These are phyloP conservation scores for Sebastes diploproa DNA, from an alignment of 2,797 vertebrate species.

Conservation along the genomic window DNA sequence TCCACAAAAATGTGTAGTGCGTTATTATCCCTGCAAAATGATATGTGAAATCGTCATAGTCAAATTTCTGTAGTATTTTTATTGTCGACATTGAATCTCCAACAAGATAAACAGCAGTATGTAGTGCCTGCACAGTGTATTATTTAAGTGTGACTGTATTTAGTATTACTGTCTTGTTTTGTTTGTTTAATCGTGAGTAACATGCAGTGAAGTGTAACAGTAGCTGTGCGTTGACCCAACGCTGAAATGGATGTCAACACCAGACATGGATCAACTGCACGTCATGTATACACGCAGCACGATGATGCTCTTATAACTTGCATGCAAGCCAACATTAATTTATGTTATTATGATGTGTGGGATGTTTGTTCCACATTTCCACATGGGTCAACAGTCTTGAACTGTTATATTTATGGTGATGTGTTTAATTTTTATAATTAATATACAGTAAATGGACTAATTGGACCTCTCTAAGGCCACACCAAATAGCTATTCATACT, in stretches of 20 bases:
- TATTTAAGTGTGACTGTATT: slow-evolving; percentile 11
- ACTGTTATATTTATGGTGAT: slow-evolving; percentile 4
- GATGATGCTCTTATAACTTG: neutral
- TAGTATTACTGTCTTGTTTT: slow-evolving; percentile 6
- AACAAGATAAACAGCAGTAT: neutral
- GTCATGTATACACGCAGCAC: neutral
- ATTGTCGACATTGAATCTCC: neutral
- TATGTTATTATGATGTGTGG: neutral
- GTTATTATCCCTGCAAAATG: neutral
- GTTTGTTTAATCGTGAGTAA: slow-evolving; percentile 36
- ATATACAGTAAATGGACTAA: slow-evolving; percentile 1
- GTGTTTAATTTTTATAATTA: slow-evolving; percentile 38
- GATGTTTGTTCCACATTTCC: slow-evolving; percentile 1
- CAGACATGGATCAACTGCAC: slow-evolving; percentile 46
- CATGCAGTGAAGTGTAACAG: slow-evolving; percentile 26
- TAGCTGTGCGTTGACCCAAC: slow-evolving; percentile 39
- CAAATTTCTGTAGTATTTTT: neutral
- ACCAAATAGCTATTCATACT: neutral
- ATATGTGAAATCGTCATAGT: neutral
- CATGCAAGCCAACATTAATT: slow-evolving; percentile 17
- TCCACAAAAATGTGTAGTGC: neutral
- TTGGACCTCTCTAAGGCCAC: neutral
- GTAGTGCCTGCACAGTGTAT: neutral
- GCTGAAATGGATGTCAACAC: slow-evolving; percentile 41
- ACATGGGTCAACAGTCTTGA: slow-evolving; percentile 13